Base-by-base conservation (phyloP, 1,140 invertebrate genomes). In the Trichogramma pretiosum region DNA sequence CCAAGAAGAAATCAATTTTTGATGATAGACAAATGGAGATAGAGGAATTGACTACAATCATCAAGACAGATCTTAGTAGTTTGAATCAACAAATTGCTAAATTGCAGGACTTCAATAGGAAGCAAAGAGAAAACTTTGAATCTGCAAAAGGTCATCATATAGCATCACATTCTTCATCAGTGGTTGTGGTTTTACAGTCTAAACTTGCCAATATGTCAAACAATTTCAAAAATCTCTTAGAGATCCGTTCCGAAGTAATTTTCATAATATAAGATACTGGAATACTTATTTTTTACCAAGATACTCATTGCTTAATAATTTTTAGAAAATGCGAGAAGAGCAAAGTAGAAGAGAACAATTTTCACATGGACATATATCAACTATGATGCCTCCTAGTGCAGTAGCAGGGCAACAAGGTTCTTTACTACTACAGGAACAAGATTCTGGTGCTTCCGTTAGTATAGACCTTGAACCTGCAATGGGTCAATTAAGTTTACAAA, bases 41-140 rank as follows among this genome's bases (percentile, higher is more conserved):
- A 42, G 92, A 99, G 70, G 93, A 98, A 67, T 69, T 99, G 30
- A 98, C 94, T 1, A 93, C 93, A 60, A 96, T 98, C 35, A 96
- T 99, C 22, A 98, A 98, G 74, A 87, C 91, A 58, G 96, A 99
- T 71, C 79, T 99, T 42, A 87, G 83, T 67, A 89, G 85, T 59
- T 76, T 99, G 43, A 98, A 99, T 74, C 85, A 93, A 64, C 92
- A 99, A 74, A 98, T 99, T 62, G 91, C 90, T 10, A 79, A 80
- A 56, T 68, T 92, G 45, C 87, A 89, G 62, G 84, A 87, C 59
- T 78, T 89, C 55, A 84, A 84, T 7, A 82, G 79, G 65, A 76
- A 77, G 36, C 83, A 86, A 52, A 74, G 77, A 55, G 74, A 79
- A 39, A 65, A 56, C 39, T 63, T 57, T 50, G 63, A 65, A 48